phyloP scores from a whole-genome alignment of 1,140 invertebrate species.

The Pararge aegeria region DNA sequence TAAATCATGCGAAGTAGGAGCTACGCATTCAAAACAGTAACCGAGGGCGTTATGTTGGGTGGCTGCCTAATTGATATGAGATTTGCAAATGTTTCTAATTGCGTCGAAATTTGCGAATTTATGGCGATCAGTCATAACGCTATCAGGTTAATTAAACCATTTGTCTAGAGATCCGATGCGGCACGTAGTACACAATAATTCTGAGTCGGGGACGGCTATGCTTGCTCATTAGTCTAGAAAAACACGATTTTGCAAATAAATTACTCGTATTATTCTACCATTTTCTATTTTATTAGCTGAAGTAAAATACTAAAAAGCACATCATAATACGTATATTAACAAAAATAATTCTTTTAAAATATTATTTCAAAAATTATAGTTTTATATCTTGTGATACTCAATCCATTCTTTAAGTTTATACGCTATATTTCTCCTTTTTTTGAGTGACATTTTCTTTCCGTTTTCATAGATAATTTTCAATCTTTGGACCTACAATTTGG shows the following conservation, averaged over 20 bases:
- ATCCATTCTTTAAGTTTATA: no score
- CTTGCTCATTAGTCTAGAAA: background rate
- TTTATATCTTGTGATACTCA: no score
- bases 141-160: slow-evolving; percentile 79
- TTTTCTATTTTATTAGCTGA: no score
- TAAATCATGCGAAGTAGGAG: slow-evolving; percentile 68
- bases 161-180: slow-evolving; percentile 61
- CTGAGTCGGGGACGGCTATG: background rate
- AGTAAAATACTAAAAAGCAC: no score
- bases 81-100: slow-evolving; percentile 79
- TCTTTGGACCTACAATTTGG: no score
- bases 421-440: no score
- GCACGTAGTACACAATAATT: slow-evolving; percentile 19
- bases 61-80: slow-evolving; percentile 77
- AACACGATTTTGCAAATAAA: background rate
- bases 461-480: no score
- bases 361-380: no score
- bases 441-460: no score
- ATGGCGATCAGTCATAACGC: slow-evolving; percentile 72
- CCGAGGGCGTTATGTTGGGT: slow-evolving; percentile 73
- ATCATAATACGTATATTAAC: no score
- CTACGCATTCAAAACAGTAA: slow-evolving; percentile 77
- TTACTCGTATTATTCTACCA: no score
- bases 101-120: slow-evolving; percentile 70
- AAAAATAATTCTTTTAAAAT: no score